Evolutionary conservation across 2,888 invertebrate species (phyloP), one percentile per base, ranked within the genome.

Genomic region (Gasteruption jaculator): DNA sequence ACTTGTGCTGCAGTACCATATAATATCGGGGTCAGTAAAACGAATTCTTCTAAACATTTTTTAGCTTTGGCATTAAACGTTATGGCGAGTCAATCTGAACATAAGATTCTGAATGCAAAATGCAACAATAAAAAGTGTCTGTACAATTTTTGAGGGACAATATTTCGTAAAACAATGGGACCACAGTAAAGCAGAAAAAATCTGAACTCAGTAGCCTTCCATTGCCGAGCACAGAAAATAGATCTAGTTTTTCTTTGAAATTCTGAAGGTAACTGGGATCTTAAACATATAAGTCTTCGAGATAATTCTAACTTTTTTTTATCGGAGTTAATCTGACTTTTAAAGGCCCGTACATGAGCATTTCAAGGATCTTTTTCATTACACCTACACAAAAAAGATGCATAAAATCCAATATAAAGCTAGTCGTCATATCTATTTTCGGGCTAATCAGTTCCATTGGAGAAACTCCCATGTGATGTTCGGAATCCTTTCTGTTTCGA

Each of bases 141-240:
- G 21, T 56, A 56, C n/a, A 49, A 7, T 15, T 37, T 5, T n/a
- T 30, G 18, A 10, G 39, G 20, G 4, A 57, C 16, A 26, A 50
- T 27, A 18, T 34, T 30, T 40, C 49, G 47, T 5, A 57, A 40
- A 16, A 57, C 33, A 16, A 57, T 38, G 7, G 56, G 51, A 8
- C 58, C 60, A 30, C 47, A 36, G 29, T 58, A 60, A 19, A 56
- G 25, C 5, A 54, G 24, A 24, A 59, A 48, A 7, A 50, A 50
- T 8, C 51, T 37, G 30, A 50, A 50, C 38, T 57, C 46, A 4
- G 54, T 57, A 4, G 54, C 53, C 41, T 57, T 57, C 49, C 49
- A 58, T 8, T 41, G 39, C 14, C 22, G 31, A 6, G 52, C 19
- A 19, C 41, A 19, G 8, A 44, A 16, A 3, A 50, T 19, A 4